Conservation (phyloP, 1,140 invertebrate genomes). For the Drosophila takahashii region DNA sequence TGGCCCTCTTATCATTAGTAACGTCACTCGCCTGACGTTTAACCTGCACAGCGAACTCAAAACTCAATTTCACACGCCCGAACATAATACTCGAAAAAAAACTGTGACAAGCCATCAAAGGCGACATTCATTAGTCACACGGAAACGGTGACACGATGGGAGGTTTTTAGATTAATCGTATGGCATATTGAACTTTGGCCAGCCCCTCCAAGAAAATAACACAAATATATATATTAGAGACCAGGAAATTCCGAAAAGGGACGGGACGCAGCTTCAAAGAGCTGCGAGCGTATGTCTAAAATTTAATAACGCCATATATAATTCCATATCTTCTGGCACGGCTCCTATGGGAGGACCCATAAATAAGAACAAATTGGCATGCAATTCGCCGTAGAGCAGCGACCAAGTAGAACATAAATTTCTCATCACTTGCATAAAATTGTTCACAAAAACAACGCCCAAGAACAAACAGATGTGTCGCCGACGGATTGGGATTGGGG, state of each 20-base stretch:
- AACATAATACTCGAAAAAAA: constrained; percentile 3
- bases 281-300: constrained; percentile 32
- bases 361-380: constrained; percentile 79
- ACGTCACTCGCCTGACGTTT: constrained; percentile 56
- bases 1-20: constrained; percentile 68
- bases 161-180: constrained; percentile 58
- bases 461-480: constrained; percentile 72
- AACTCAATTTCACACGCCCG: constrained; percentile 64
- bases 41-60: constrained; percentile 6
- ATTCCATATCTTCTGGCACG: constrained; percentile 5
- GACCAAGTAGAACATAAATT: constrained; percentile 72
- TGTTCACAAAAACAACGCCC: constrained; percentile 71
- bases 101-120: constrained; percentile 63
- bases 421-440: constrained; percentile 79
- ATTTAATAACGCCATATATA: constrained; percentile 63
- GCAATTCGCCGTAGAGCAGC: constrained; percentile 67
- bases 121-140: constrained; percentile 71
- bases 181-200: constrained; percentile 62
- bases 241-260: constrained; percentile 7
- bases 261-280: constrained; percentile 27
- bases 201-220: constrained; percentile 2
- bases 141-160: constrained; percentile 41
- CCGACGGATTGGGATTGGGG: constrained; percentile 30
- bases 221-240: constrained; percentile 2
- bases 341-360: constrained; percentile 30